Percentiles rank a stretch among this genome's conserved stretches.
phyloP scores from a whole-genome alignment of 2,888 invertebrate species.

The Mamestra brassicae region DNA sequence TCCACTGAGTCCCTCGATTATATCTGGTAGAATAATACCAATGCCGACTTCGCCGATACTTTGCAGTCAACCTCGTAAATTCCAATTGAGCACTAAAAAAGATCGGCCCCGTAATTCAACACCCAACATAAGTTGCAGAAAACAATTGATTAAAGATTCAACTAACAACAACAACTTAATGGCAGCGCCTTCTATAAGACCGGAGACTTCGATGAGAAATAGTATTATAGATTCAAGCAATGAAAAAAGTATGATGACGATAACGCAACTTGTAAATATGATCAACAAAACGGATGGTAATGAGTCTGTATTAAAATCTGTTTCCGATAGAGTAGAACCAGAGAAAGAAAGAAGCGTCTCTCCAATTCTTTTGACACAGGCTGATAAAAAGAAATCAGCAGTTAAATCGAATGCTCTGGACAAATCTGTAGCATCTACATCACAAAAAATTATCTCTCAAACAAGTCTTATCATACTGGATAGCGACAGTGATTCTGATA shows the following conservation, averaged over 20 bases:
- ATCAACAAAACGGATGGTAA: conserved; percentile 79
- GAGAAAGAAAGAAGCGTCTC: conserved; percentile 77
- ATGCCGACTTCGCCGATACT: conserved; percentile 82
- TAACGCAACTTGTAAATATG: conserved; percentile 87
- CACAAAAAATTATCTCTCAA: conserved; percentile 41
- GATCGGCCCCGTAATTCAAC: conserved; percentile 70
- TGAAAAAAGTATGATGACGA: conserved; percentile 85
- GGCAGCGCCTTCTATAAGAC: conserved; percentile 43
- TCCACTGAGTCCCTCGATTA: conserved; percentile 82
- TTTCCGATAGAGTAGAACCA: conserved; percentile 22
- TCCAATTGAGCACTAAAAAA: conserved; percentile 76
- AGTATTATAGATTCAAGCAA: conserved; percentile 68
- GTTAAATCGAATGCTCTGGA: conserved; percentile 45
- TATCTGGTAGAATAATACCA: conserved; percentile 76
- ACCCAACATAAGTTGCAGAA: conserved; percentile 68
- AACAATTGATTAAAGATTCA: conserved; percentile 69
- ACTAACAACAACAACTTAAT: conserved; percentile 57
- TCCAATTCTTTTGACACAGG: conserved; percentile 82
- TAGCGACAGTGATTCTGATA: conserved; percentile 83
- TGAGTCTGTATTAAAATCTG: conserved; percentile 50
- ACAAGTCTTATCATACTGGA: conserved; percentile 82
- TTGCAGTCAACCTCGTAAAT: conserved; percentile 78
- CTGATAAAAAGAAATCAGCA: conserved; percentile 73
- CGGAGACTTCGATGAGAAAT: conserved; percentile 51
- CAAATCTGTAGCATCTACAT: conserved; percentile 51